These are phyloP conservation scores for Melanaphis sacchari DNA, from an alignment of 1,140 invertebrate genomes.

Conservation along the genomic window DNA sequence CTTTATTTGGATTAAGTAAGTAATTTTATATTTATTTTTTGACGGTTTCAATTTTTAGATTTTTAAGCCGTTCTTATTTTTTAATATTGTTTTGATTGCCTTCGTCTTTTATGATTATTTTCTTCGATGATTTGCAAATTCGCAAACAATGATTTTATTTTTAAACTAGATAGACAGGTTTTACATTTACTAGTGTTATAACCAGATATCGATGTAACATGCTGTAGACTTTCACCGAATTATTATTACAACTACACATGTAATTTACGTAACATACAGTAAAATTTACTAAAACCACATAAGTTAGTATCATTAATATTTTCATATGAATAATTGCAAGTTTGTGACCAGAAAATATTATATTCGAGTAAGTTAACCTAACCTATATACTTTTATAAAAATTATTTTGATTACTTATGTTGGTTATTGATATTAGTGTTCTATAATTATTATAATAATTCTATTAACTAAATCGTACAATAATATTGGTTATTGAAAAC, in stretches of 20 bases:
- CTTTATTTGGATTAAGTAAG: not conserved
- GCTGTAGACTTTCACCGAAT: slow-evolving; percentile 16
- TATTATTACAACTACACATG: not conserved
- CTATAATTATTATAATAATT: too few species aligned
- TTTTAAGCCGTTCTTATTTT: not conserved
- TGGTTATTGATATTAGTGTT: too few species aligned
- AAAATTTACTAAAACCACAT: not conserved
- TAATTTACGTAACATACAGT: not conserved
- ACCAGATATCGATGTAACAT: not conserved
- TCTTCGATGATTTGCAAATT: not conserved
- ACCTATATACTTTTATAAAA: not conserved
- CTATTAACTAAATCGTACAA: too few species aligned
- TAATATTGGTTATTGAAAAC: too few species aligned
- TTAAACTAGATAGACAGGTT: not conserved
- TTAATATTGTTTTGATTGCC: not conserved
- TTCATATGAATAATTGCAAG: not conserved
- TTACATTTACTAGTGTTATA: not conserved
- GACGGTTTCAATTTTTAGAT: too few species aligned
- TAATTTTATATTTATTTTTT: not conserved
- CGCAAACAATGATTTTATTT: not conserved
- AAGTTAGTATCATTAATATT: not conserved
- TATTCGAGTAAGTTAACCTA: too few species aligned
- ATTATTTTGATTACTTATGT: too few species aligned
- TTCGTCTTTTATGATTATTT: not conserved
- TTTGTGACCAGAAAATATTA: not conserved